Evolutionary conservation across 2,797 vertebrate genomes (phyloP).

Genomic region (Telmatherina bonti): DNA sequence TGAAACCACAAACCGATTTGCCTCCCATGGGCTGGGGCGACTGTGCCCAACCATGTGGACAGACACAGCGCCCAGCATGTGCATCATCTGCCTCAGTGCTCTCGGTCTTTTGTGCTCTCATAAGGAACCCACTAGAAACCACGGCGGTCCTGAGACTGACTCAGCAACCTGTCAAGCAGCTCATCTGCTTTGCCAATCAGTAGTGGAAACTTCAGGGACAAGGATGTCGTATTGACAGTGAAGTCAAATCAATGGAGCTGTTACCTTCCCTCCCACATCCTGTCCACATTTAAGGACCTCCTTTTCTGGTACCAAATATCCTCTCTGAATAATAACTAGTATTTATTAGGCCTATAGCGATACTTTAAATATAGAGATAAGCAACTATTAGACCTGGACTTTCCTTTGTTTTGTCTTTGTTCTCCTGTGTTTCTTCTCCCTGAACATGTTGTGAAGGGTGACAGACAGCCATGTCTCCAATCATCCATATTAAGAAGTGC

Average conservation of each 20-base stretch:
- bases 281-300: conserved; percentile 56
- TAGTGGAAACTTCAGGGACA: conserved; percentile 68
- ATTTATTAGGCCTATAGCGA: conserved; percentile 74
- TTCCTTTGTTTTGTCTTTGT: conserved; percentile 41
- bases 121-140: conserved; percentile 49
- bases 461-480: conserved; percentile 67
- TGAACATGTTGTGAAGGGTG: conserved; percentile 67
- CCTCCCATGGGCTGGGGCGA: conserved; percentile 54
- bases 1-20: conserved; percentile 56
- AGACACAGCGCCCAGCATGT: conserved; percentile 43
- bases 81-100: conserved; percentile 60
- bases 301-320: conserved; percentile 68
- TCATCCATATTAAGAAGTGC: conserved; percentile 76
- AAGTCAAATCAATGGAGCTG: conserved; percentile 55
- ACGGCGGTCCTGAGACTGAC: conserved; percentile 51
- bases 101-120: conserved; percentile 51
- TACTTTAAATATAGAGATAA: conserved; percentile 73
- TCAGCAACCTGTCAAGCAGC: conserved; percentile 53
- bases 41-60: conserved; percentile 62
- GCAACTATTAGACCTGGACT: conserved; percentile 70
- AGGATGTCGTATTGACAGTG: conserved; percentile 63
- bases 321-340: conserved; percentile 69
- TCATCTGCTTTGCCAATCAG: conserved; percentile 63
- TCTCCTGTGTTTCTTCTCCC: conserved; percentile 58
- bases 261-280: conserved; percentile 34